Evolutionary conservation across 2,888 invertebrate species (phyloP).

Genomic region (Magallana nippona): DNA sequence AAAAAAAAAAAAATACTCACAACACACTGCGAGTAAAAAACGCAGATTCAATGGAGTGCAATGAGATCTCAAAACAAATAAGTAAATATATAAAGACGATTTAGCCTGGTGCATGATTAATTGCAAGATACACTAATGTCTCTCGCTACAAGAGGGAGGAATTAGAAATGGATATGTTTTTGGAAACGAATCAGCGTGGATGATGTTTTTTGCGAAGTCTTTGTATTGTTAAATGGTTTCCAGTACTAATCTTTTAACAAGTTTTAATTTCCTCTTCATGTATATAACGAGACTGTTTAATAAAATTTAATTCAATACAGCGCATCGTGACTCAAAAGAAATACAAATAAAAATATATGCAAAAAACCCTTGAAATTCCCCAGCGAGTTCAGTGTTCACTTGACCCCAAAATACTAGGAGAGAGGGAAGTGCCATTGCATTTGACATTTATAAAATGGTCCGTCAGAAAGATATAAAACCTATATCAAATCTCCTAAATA

Average conservation of each 20-base stretch:
- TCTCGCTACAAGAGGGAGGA: background rate
- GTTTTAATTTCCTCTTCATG: background rate
- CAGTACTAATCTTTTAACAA: background rate
- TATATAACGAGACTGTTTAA: background rate
- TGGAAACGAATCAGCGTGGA: background rate
- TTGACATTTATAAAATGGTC: constrained; percentile 17
- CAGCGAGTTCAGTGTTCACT: too few species aligned
- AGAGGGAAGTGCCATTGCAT: too few species aligned
- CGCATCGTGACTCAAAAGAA: background rate
- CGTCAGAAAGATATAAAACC: constrained; percentile 34
- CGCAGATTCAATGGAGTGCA: constrained; percentile 7
- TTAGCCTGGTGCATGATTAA: constrained; percentile 28
- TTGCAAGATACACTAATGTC: constrained; percentile 20
- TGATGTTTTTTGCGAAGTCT: background rate
- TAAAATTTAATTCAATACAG: background rate
- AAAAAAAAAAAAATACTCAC: background rate
- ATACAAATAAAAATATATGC: too few species aligned
- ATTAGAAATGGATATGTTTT: constrained; percentile 7
- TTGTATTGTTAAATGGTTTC: background rate
- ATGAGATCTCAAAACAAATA: constrained; percentile 30
- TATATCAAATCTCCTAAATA: constrained; percentile 39
- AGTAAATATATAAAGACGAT: constrained; percentile 30
- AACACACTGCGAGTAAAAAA: constrained; percentile 23
- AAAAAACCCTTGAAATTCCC: too few species aligned
- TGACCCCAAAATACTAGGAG: too few species aligned